Percentiles rank a stretch among this genome's conserved stretches.
Conservation (phyloP, 1,140 invertebrate genomes). For the Hycleus phaleratus region DNA sequence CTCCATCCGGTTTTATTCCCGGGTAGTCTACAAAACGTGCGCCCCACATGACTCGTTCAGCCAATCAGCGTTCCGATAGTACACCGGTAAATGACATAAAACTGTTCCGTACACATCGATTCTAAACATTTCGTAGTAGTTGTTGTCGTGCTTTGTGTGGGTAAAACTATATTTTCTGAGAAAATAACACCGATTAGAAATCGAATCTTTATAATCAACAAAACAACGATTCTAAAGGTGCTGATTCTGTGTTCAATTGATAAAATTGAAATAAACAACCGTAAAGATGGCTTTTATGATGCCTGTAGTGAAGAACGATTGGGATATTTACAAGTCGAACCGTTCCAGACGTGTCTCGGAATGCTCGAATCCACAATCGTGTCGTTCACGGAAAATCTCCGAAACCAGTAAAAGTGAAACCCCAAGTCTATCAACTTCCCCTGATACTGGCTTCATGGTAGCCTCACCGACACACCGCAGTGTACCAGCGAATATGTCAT, state of each 20-base stretch:
- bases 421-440: slow-evolving; percentile 61
- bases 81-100: slow-evolving; percentile 22
- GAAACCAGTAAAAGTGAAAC: slow-evolving; percentile 70
- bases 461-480: slow-evolving; percentile 56
- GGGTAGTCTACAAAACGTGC: slow-evolving; percentile 5
- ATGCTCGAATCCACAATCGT: slow-evolving; percentile 54
- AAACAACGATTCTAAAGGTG: not conserved
- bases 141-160: not conserved
- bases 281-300: slow-evolving; percentile 82
- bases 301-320: slow-evolving; percentile 87
- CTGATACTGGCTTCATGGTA: slow-evolving; percentile 56
- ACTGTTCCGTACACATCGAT: slow-evolving; percentile 10
- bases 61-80: slow-evolving; percentile 16
- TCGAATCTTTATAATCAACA: not conserved
- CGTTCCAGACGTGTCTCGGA: slow-evolving; percentile 65
- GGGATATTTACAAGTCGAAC: slow-evolving; percentile 82
- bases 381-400: slow-evolving; percentile 67
- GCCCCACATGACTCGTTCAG: slow-evolving; percentile 4
- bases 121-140: slow-evolving; percentile 1
- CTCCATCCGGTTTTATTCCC: not conserved
- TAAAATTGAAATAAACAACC: not conserved
- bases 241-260: not conserved
- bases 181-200: slow-evolving; percentile 3
- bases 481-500: slow-evolving; percentile 48
- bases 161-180: not conserved